Evolutionary conservation across 2,888 invertebrate species (phyloP).

Genomic region (Macropis europaea): DNA sequence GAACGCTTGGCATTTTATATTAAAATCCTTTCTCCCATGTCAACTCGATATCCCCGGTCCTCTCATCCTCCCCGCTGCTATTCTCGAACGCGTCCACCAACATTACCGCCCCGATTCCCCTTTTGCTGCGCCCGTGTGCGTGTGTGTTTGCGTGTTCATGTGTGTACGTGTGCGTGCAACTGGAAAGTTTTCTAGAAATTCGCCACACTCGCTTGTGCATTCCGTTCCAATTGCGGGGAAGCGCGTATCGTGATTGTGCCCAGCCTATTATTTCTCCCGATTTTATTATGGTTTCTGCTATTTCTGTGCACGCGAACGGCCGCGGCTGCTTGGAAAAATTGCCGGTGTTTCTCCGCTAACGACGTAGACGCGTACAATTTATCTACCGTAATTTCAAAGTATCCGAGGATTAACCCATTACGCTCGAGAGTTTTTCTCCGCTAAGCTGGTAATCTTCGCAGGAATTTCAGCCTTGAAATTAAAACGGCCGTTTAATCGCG

Average conservation of each 20-base stretch:
- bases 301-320: background rate
- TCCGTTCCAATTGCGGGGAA: slow-evolving; percentile 11
- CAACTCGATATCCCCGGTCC: slow-evolving; percentile 30
- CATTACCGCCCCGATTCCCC: slow-evolving; percentile 11
- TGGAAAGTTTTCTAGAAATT: slow-evolving; percentile 32
- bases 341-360: background rate
- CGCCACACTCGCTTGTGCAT: background rate
- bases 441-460: background rate
- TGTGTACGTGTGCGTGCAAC: slow-evolving; percentile 1
- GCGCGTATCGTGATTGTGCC: slow-evolving; percentile 18
- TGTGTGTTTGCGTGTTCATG: too few relatives aligned
- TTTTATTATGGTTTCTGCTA: slow-evolving; percentile 32
- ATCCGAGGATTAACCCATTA: background rate
- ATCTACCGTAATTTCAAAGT: background rate
- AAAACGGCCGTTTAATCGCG: slow-evolving; percentile 1
- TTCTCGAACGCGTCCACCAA: slow-evolving; percentile 32
- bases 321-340: background rate
- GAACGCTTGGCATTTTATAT: slow-evolving; percentile 72
- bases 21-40: slow-evolving; percentile 68
- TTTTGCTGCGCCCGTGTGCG: background rate
- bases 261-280: slow-evolving; percentile 19
- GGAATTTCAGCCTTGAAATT: background rate
- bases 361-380: slow-evolving; percentile 38
- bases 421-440: background rate
- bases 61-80: background rate